A percentile compares a stretch with the other conserved stretches of the same genome.
Evolutionary conservation across 2,113 vertebrate species (phyloP).

Genomic region (Pygoscelis adeliae): DNA sequence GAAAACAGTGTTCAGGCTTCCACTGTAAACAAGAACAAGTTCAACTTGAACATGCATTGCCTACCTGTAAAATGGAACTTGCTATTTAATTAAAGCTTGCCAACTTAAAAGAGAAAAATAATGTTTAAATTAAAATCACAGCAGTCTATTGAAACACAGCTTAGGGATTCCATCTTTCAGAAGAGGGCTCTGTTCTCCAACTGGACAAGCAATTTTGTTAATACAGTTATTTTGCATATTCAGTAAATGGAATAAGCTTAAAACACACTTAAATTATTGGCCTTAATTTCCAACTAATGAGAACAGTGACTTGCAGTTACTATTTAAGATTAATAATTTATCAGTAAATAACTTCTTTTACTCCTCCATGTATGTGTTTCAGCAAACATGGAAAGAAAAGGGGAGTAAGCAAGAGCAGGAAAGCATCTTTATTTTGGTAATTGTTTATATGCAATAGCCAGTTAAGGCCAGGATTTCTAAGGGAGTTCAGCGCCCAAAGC

Average conservation of each 20-base stretch:
- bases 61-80: background rate
- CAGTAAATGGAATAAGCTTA: background rate
- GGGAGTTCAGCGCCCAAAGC: background rate
- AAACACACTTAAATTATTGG: background rate
- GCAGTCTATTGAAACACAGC: background rate
- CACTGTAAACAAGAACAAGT: constrained; percentile 46
- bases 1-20: constrained; percentile 5
- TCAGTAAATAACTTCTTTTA: background rate
- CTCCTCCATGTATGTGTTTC: background rate
- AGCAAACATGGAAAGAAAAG: background rate
- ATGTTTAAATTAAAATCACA: background rate
- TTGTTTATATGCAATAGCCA: background rate
- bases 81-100: background rate
- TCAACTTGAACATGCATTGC: background rate
- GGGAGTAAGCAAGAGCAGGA: background rate
- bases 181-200: background rate
- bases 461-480: background rate
- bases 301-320: background rate
- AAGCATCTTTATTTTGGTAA: background rate
- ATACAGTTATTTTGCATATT: background rate
- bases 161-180: background rate
- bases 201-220: background rate
- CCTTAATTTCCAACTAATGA: background rate
- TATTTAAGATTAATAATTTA: background rate
- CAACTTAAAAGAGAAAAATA: background rate